These are phyloP conservation scores for Helicoverpa zea DNA, from an alignment of 1,140 invertebrate genomes.

Conservation along the genomic window DNA sequence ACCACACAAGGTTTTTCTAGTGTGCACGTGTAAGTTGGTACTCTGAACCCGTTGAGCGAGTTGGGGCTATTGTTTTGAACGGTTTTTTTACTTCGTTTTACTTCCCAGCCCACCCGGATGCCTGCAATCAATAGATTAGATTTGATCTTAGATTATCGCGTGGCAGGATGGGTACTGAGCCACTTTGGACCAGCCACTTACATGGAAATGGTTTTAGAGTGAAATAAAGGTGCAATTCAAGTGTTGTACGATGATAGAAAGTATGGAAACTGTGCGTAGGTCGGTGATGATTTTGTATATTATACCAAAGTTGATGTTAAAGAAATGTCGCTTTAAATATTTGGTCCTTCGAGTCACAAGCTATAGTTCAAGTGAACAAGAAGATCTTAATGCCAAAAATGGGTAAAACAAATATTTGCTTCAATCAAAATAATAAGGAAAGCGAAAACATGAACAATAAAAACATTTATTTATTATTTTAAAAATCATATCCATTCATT, in stretches of 20 bases:
- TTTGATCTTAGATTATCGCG: conserved; percentile 46
- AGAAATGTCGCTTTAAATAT: neutral
- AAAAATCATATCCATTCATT: neutral
- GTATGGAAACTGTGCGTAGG: too few species aligned
- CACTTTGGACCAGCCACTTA: conserved; percentile 27
- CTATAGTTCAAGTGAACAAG: too few species aligned
- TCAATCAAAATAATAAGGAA: neutral
- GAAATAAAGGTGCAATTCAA: neutral
- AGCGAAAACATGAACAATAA: neutral
- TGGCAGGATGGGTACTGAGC: conserved; percentile 28
- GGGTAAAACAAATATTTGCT: too few species aligned
- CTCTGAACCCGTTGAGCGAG: conserved; percentile 43
- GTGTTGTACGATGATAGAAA: neutral
- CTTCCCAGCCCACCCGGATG: conserved; percentile 46
- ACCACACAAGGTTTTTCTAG: neutral
- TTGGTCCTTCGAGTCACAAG: neutral
- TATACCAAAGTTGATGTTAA: too few species aligned
- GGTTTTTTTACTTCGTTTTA: conserved; percentile 43
- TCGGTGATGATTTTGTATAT: too few species aligned
- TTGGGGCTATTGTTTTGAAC: conserved; percentile 48
- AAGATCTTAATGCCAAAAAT: too few species aligned
- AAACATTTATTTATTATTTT: neutral
- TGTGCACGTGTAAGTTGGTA: conserved; percentile 5
- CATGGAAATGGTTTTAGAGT: conserved; percentile 47
- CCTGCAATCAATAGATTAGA: conserved; percentile 51